A percentile compares a stretch with the other conserved stretches of the same genome.
These are phyloP conservation scores for Dreissena rostriformis DNA, from an alignment of 1,140 invertebrate genomes.

Conservation along the genomic window DNA sequence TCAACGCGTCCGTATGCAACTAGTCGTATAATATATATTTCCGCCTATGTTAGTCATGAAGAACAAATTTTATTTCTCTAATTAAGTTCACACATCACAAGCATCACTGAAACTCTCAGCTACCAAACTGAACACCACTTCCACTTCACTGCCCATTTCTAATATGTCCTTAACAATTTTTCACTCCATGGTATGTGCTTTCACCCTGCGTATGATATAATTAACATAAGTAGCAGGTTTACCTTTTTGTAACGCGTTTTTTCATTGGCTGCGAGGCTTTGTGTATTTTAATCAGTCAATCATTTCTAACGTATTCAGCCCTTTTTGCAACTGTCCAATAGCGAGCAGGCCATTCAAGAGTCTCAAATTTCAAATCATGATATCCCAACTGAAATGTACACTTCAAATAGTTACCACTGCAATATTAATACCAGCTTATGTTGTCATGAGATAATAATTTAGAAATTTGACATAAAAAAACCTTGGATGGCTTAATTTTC, in stretches of 20 bases:
- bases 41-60: too few species aligned
- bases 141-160: conserved; percentile 34
- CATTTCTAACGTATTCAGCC: not conserved
- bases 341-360: not conserved
- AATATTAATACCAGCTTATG: too few species aligned
- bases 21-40: too few species aligned
- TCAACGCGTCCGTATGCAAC: too few species aligned
- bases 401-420: not conserved
- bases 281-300: conserved; percentile 47
- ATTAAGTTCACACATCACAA: too few species aligned
- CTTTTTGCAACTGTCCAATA: not conserved
- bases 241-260: conserved; percentile 44
- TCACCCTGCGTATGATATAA: conserved; percentile 40
- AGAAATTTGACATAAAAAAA: too few species aligned
- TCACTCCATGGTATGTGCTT: conserved; percentile 41
- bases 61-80: too few species aligned
- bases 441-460: too few species aligned
- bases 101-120: too few species aligned
- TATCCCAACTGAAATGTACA: not conserved
- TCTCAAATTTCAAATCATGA: conserved; percentile 5
- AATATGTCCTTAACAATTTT: conserved; percentile 53
- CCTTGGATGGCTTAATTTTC: too few species aligned
- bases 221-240: conserved; percentile 50
- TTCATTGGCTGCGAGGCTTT: conserved; percentile 38
- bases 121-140: conserved; percentile 4